Percentiles rank a stretch among this genome's conserved stretches.
Evolutionary conservation across 2,113 vertebrate species (phyloP).

Genomic region (Nothocercus nigrocapillus): DNA sequence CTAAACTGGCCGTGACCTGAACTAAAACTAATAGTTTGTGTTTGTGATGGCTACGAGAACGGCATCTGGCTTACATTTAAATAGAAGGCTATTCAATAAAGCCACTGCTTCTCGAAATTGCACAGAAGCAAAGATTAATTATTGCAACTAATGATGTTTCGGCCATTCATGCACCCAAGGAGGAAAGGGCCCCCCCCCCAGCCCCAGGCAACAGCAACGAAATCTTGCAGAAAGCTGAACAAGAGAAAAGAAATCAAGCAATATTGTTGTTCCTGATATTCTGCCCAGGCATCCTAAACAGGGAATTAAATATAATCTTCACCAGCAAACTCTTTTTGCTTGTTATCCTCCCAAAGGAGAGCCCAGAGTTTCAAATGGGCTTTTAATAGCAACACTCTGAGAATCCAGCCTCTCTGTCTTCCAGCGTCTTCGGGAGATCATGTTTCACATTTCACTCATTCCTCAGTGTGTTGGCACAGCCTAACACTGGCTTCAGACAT

Average conservation of each 20-base stretch:
- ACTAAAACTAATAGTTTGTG: conserved; percentile 70
- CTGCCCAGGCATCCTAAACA: conserved; percentile 33
- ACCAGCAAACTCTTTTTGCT: conserved; percentile 26
- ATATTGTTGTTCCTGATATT: conserved; percentile 17
- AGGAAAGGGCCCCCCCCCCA: conserved; percentile 36
- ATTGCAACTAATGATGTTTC: neutral
- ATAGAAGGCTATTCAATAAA: conserved; percentile 57
- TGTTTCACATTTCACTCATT: conserved; percentile 69
- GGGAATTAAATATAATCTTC: conserved; percentile 55
- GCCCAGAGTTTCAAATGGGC: conserved; percentile 10
- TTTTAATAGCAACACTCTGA: conserved; percentile 60
- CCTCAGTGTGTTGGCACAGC: conserved; percentile 66
- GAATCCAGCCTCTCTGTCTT: conserved; percentile 61
- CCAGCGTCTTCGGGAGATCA: conserved; percentile 23
- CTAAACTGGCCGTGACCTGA: conserved; percentile 69
- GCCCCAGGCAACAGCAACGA: neutral
- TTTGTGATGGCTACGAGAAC: conserved; percentile 61
- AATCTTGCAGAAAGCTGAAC: neutral
- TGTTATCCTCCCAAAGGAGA: conserved; percentile 36
- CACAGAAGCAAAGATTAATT: conserved; percentile 61
- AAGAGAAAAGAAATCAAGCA: neutral
- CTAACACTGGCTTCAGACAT: conserved; percentile 69
- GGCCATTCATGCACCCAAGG: neutral
- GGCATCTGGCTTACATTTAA: conserved; percentile 66
- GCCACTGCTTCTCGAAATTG: conserved; percentile 52